phyloP scores from a whole-genome alignment of 1,140 invertebrate genomes.

The Sycophaga agraensis region DNA sequence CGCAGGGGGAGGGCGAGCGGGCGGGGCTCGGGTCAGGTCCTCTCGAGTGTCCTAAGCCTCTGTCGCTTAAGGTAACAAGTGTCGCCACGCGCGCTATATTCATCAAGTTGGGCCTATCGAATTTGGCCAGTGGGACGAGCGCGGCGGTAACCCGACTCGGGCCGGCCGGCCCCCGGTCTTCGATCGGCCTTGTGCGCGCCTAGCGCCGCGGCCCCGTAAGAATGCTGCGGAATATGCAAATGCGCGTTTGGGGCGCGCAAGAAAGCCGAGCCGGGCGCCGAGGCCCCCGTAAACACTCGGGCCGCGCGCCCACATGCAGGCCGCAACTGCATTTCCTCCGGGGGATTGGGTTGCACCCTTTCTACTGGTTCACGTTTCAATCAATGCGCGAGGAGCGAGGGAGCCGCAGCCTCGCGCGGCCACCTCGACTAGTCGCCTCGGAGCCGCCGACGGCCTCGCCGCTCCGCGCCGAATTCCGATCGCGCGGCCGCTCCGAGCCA shows the following conservation, averaged over 20 bases:
- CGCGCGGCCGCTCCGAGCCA: too few relatives aligned
- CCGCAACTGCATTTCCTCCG: conserved; percentile 19
- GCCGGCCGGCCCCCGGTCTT: too few relatives aligned
- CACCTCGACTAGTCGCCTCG: not conserved
- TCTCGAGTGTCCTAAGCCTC: not conserved
- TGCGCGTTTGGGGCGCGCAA: not conserved
- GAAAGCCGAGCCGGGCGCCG: not conserved
- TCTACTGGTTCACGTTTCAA: conserved; percentile 55
- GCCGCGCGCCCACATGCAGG: not conserved
- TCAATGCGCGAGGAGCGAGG: conserved; percentile 44
- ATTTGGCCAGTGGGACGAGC: not conserved
- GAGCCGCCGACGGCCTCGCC: not conserved
- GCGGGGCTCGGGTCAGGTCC: too few relatives aligned
- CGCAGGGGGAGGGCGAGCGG: too few relatives aligned
- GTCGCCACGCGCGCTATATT: not conserved
- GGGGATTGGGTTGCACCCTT: conserved; percentile 54
- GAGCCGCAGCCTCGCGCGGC: too few relatives aligned
- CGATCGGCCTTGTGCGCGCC: too few relatives aligned
- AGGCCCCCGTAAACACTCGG: too few relatives aligned
- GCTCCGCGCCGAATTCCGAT: not conserved
- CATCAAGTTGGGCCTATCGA: not conserved
- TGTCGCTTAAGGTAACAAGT: conserved; percentile 15
- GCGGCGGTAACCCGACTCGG: conserved; percentile 1
- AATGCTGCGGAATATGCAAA: conserved; percentile 10
- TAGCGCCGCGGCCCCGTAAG: too few relatives aligned